phyloP scores from a whole-genome alignment of 2,888 invertebrate species.

The Linnaemya tessellans region DNA sequence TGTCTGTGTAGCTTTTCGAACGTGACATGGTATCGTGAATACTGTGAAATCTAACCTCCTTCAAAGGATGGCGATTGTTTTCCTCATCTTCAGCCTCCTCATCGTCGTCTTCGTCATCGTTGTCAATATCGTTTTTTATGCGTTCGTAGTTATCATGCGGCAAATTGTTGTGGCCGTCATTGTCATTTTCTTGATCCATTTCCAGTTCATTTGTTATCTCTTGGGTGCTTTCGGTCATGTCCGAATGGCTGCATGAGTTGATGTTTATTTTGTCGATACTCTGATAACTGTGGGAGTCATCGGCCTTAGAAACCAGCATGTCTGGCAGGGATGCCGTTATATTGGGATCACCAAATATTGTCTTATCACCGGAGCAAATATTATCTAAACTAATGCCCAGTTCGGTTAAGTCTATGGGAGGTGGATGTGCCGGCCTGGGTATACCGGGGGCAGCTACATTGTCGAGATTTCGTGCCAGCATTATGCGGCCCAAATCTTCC shows the following conservation, averaged over 20 bases:
- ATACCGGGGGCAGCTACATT: conserved; percentile 79
- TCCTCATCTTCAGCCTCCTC: conserved; percentile 69
- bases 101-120: conserved; percentile 72
- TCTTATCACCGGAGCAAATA: conserved; percentile 84
- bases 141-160: conserved; percentile 79
- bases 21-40: conserved; percentile 84
- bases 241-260: conserved; percentile 81
- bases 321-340: conserved; percentile 87
- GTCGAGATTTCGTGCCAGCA: conserved; percentile 78
- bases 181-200: conserved; percentile 77
- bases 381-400: conserved; percentile 85
- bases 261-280: conserved; percentile 82
- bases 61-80: conserved; percentile 76
- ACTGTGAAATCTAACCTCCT: conserved; percentile 82
- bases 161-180: conserved; percentile 76
- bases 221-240: conserved; percentile 82
- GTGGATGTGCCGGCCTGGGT: conserved; percentile 85
- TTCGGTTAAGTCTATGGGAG: conserved; percentile 86
- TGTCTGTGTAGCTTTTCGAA: conserved; percentile 85
- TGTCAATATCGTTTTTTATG: conserved; percentile 73
- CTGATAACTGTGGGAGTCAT: conserved; percentile 82
- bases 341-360: conserved; percentile 81
- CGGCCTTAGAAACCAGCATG: conserved; percentile 80
- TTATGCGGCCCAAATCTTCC: conserved; percentile 79
- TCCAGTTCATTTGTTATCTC: conserved; percentile 81